phyloP scores from a whole-genome alignment of 2,113 vertebrate species.

The Equus quagga region DNA sequence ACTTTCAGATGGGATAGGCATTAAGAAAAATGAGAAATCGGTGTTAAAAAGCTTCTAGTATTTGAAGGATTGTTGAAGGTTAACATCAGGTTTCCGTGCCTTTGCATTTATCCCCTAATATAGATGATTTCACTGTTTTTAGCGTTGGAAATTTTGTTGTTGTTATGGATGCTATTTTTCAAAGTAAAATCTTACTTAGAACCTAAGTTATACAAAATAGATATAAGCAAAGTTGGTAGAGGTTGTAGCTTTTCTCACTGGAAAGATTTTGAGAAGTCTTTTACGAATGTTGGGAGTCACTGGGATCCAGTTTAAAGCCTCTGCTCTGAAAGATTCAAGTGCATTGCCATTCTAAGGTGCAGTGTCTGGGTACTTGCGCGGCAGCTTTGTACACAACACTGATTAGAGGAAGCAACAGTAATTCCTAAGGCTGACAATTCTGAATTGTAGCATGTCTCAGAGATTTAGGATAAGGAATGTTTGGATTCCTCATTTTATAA shows the following conservation, averaged over 20 bases:
- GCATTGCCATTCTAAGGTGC: background rate
- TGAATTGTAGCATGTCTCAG: background rate
- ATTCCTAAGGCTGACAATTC: background rate
- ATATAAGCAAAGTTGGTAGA: slow-evolving; percentile 14
- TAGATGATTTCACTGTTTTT: background rate
- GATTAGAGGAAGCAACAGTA: background rate
- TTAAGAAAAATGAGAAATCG: background rate
- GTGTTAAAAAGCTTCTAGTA: background rate
- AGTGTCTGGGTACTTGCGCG: background rate
- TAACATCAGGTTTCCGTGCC: background rate
- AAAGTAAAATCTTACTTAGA: slow-evolving; percentile 5
- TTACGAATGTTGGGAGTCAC: background rate
- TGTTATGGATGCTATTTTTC: background rate
- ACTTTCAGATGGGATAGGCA: background rate
- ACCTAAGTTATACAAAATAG: background rate
- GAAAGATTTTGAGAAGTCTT: background rate
- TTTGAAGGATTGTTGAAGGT: background rate
- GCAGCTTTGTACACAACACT: background rate
- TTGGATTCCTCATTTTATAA: background rate
- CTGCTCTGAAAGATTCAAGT: background rate
- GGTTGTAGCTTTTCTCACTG: background rate
- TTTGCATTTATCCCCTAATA: background rate
- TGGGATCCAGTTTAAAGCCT: background rate
- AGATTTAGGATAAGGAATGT: background rate
- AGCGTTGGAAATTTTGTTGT: background rate